Conservation (phyloP, 1,140 invertebrate species). For the Coptotermes formosanus region DNA sequence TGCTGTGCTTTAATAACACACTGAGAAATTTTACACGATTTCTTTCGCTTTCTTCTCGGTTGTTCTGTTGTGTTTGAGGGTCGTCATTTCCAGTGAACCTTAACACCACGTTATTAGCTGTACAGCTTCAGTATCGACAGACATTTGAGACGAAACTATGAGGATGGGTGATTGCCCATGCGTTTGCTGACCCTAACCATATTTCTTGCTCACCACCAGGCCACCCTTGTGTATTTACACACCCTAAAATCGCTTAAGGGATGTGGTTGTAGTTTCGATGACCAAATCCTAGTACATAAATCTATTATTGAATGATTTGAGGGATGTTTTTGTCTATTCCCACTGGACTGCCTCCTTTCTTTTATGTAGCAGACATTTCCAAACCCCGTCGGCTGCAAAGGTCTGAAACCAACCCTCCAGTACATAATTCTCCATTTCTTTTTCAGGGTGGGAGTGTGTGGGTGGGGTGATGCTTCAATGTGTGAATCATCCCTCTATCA, state of each 20-base stretch:
- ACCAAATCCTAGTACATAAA: conserved; percentile 24
- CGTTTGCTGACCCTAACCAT: not conserved
- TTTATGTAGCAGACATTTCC: not conserved
- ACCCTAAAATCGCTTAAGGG: conserved; percentile 12
- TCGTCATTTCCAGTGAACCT: no score
- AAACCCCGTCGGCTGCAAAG: not conserved
- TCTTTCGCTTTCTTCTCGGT: no score
- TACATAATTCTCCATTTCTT: conserved; percentile 20
- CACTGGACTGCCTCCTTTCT: not conserved
- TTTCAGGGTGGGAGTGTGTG: not conserved
- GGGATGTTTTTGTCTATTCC: conserved; percentile 22
- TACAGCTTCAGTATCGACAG: not conserved
- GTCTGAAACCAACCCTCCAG: not conserved
- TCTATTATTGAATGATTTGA: conserved; percentile 29
- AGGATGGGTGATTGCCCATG: not conserved
- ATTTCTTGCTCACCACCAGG: not conserved
- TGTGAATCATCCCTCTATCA: conserved; percentile 26
- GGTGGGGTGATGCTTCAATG: not conserved
- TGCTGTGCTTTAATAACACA: no score
- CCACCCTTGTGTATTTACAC: conserved; percentile 5
- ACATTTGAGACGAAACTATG: not conserved
- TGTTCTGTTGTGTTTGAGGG: no score
- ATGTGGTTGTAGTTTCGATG: conserved; percentile 22
- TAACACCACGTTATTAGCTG: not conserved
- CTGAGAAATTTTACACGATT: no score